Evolutionary conservation across 1,140 invertebrate genomes (phyloP).

Genomic region (Lethrus apterus): DNA sequence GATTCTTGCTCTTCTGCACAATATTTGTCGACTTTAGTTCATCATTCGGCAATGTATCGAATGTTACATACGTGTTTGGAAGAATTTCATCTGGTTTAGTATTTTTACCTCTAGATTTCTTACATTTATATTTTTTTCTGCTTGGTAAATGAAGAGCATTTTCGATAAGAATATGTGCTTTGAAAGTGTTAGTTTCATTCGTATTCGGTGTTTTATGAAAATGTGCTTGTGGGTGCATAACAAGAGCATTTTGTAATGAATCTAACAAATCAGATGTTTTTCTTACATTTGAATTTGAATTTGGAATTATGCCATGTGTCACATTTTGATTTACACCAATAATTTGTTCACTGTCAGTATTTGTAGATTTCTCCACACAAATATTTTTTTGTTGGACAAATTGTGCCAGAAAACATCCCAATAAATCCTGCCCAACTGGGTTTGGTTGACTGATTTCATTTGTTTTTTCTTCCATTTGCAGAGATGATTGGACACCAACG

Average conservation of each 20-base stretch:
- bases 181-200: constrained; percentile 29
- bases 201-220: neutral
- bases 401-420: constrained; percentile 23
- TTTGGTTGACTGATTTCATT: neutral
- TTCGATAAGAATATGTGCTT: constrained; percentile 48
- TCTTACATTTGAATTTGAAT: constrained; percentile 19
- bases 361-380: constrained; percentile 17
- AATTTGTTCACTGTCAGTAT: constrained; percentile 9
- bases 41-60: constrained; percentile 40
- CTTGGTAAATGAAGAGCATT: constrained; percentile 50
- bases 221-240: neutral
- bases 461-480: constrained; percentile 5
- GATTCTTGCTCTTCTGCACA: constrained; percentile 45
- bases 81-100: constrained; percentile 27
- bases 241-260: constrained; percentile 41
- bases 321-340: neutral
- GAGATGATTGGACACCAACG: constrained; percentile 10
- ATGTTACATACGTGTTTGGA: constrained; percentile 54
- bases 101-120: constrained; percentile 27
- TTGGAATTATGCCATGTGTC: no score
- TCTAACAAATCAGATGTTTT: constrained; percentile 43
- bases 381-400: constrained; percentile 20
- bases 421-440: constrained; percentile 13
- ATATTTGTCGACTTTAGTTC: constrained; percentile 45
- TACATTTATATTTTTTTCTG: constrained; percentile 38